Base-by-base conservation (phyloP, 2,113 vertebrate genomes). In the Cyanistes caeruleus region DNA sequence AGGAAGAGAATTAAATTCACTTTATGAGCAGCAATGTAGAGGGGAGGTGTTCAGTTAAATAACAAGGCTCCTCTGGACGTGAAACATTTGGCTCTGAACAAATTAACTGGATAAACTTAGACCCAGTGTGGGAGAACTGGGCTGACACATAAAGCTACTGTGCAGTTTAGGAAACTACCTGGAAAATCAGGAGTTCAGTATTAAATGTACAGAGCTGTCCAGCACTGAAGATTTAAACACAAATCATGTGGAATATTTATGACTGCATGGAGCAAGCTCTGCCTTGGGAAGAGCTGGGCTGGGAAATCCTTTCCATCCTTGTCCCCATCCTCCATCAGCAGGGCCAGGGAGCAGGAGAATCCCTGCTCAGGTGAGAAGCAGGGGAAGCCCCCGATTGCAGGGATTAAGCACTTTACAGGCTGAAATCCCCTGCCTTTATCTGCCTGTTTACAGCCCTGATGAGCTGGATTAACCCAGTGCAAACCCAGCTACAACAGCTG, bases 401-500 rank as follows among this genome's bases (percentile, higher is more conserved):
- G 68, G 41, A 43, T 62, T n/a, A 25, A 79, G 22, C 83, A 48
- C 63, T 24, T 73, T 15, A 5, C 10, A 17, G 37, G 22, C 77
- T 18, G 46, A 70, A 74, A 84, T 94, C 72, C 83, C 49, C 63
- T 9, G 41, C 0, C n/a, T 51, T 16, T 35, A 21, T 25, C 72
- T 67, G 52, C 11, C 79, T 95, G 73, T 90, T 91, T 58, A 73
- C 87, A 78, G 89, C 69, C 72, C 58, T 23, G 43, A 53, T 12
- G 77, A 87, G 95, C n/a, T 59, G 89, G 84, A 94, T 81, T 67
- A 89, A 81, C 63, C 3, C 28, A 24, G 86, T 24, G 51, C 75
- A 35, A 88, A 63, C 91, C 24, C 53, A 93, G 25, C 80, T 73
- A 65, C 80, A 84, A 33, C 95, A 89, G 93, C 91, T 91, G 95